phyloP scores from a whole-genome alignment of 2,888 invertebrate genomes.

The Coremacera marginata region DNA sequence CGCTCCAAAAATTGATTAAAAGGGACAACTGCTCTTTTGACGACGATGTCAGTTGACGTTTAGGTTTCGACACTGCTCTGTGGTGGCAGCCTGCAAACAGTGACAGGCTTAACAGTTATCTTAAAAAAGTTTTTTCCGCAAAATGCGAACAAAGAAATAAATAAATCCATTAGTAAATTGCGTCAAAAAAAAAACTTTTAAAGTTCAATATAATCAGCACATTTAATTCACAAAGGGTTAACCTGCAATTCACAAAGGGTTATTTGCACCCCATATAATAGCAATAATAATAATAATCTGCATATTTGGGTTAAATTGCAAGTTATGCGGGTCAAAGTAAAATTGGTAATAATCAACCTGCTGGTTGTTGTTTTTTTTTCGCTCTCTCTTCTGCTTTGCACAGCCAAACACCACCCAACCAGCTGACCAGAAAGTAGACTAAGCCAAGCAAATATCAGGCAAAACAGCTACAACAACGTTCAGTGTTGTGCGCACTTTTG shows the following conservation, averaged over 20 bases:
- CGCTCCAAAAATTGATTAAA: not conserved
- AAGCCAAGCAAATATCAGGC: no score
- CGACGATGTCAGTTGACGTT: no score
- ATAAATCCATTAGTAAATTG: not conserved
- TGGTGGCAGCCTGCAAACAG: no score
- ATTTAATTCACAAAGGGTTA: no score
- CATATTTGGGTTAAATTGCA: constrained; percentile 29
- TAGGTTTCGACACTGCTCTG: no score
- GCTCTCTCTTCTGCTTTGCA: not conserved
- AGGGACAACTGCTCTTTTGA: no score
- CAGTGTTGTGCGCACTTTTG: not conserved
- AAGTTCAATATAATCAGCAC: no score
- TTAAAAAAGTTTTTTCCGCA: no score
- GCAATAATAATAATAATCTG: constrained; percentile 3
- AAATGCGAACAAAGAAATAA: not conserved
- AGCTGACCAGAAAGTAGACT: not conserved
- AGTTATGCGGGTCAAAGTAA: constrained; percentile 29
- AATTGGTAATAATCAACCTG: constrained; percentile 16
- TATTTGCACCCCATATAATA: no score
- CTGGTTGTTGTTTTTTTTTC: not conserved
- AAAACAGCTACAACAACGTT: not conserved
- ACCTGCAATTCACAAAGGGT: no score
- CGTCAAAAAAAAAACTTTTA: not conserved
- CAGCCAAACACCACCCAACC: not conserved
- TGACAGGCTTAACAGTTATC: no score